phyloP scores from a whole-genome alignment of 2,888 invertebrate genomes.

The Norana najaformis region DNA sequence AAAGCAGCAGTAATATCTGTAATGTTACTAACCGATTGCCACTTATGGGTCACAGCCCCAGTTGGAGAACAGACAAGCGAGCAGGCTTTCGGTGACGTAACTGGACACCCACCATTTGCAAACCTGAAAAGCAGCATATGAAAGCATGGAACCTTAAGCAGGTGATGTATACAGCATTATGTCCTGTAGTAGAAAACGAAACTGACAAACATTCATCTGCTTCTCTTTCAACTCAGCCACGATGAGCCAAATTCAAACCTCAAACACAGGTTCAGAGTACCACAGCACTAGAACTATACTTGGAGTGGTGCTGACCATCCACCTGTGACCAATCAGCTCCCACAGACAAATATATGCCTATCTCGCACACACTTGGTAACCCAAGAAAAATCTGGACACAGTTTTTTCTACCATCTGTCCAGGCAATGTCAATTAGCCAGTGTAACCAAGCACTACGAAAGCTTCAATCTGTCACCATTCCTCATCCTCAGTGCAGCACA shows the following conservation, averaged over 20 bases:
- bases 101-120: conserved; percentile 14
- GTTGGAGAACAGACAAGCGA: conserved; percentile 22
- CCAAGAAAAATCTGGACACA: too few species aligned
- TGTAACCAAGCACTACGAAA: too few species aligned
- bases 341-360: too few species aligned
- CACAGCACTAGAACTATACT: too few species aligned
- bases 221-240: not conserved
- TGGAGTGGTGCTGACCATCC: too few species aligned
- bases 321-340: too few species aligned
- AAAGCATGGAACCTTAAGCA: not conserved
- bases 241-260: not conserved
- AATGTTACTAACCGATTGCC: not conserved
- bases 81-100: conserved; percentile 17
- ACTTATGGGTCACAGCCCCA: not conserved
- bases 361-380: too few species aligned
- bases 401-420: too few species aligned
- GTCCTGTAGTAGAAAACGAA: not conserved
- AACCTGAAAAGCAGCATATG: not conserved
- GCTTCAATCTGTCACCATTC: too few species aligned
- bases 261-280: not conserved
- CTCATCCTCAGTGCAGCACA: too few species aligned
- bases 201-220: not conserved
- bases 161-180: not conserved
- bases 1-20: not conserved
- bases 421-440: too few species aligned